Percentiles rank a stretch among this genome's conserved stretches.
phyloP scores from a whole-genome alignment of 2,888 invertebrate genomes.

The Aphelenchoides bicaudatus region DNA sequence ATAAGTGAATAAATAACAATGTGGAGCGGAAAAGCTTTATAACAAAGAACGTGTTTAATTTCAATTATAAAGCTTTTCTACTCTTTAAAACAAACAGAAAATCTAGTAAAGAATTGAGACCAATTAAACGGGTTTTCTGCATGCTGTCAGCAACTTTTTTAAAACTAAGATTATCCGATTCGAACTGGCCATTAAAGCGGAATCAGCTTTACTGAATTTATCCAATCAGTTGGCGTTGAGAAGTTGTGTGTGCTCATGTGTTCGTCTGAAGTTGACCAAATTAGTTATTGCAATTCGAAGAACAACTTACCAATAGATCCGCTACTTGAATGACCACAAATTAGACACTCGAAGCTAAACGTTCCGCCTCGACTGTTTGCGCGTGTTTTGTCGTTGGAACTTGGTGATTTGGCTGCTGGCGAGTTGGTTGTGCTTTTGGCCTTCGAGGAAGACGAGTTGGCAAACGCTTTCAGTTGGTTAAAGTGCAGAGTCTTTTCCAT shows the following conservation, averaged over 20 bases:
- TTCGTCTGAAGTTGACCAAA: too few species aligned
- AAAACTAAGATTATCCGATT: not conserved
- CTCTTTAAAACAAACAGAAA: too few species aligned
- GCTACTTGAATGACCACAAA: constrained; percentile 26
- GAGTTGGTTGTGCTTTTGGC: constrained; percentile 6
- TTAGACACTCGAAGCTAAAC: constrained; percentile 27
- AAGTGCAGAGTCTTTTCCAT: constrained; percentile 32
- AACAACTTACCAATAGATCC: constrained; percentile 28
- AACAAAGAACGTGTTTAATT: too few species aligned
- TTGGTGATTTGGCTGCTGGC: constrained; percentile 1
- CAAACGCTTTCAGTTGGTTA: constrained; percentile 16
- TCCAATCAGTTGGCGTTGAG: constrained; percentile 27
- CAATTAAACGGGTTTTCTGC: not conserved
- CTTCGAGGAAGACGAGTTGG: too few species aligned
- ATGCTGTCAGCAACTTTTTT: too few species aligned
- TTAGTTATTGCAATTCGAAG: too few species aligned
- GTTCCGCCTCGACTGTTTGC: constrained; percentile 22
- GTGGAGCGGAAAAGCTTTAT: too few species aligned
- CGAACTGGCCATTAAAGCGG: constrained; percentile 14
- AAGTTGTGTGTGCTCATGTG: constrained; percentile 25
- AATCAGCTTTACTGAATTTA: constrained; percentile 26
- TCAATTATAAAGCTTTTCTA: too few species aligned
- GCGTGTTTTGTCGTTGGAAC: constrained; percentile 11
- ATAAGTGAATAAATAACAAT: too few species aligned
- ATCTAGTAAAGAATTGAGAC: not conserved